Evolutionary conservation across 2,797 vertebrate genomes (phyloP).

Genomic region (Peromyscus melanophrys): DNA sequence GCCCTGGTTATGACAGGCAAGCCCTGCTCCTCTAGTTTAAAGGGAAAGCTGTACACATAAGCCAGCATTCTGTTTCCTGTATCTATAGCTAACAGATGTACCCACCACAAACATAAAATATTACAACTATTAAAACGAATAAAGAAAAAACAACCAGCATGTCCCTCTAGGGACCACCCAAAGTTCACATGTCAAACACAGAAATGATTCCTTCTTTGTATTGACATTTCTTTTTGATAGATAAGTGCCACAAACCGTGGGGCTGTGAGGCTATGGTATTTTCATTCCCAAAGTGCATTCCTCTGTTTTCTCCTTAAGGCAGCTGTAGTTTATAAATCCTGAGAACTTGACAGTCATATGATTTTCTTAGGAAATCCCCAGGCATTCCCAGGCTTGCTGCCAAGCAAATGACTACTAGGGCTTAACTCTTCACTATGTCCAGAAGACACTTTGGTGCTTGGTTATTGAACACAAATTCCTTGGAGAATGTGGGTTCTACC

Average conservation of each 20-base stretch:
- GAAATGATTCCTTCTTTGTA: background rate
- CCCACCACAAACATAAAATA: background rate
- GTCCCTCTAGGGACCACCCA: background rate
- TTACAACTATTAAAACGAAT: background rate
- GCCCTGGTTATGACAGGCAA: background rate
- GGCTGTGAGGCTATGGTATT: background rate
- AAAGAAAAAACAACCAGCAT: background rate
- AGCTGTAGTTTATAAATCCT: constrained; percentile 70
- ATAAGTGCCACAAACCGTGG: background rate
- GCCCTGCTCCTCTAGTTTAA: background rate
- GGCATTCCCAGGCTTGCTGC: constrained; percentile 66
- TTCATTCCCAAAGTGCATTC: constrained; percentile 70
- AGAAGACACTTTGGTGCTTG: constrained; percentile 95
- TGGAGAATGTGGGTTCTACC: constrained; percentile 93
- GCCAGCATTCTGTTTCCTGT: background rate
- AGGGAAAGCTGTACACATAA: background rate
- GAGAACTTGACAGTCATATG: constrained; percentile 73
- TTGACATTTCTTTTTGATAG: background rate
- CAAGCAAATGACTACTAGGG: constrained; percentile 26
- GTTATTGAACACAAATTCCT: constrained; percentile 94
- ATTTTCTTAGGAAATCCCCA: constrained; percentile 72
- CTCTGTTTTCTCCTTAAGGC: constrained; percentile 75
- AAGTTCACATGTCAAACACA: background rate
- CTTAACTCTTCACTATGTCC: constrained; percentile 95
- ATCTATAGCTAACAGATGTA: background rate